phyloP scores from a whole-genome alignment of 2,797 vertebrate genomes.

The Eulemur rubriventer region DNA sequence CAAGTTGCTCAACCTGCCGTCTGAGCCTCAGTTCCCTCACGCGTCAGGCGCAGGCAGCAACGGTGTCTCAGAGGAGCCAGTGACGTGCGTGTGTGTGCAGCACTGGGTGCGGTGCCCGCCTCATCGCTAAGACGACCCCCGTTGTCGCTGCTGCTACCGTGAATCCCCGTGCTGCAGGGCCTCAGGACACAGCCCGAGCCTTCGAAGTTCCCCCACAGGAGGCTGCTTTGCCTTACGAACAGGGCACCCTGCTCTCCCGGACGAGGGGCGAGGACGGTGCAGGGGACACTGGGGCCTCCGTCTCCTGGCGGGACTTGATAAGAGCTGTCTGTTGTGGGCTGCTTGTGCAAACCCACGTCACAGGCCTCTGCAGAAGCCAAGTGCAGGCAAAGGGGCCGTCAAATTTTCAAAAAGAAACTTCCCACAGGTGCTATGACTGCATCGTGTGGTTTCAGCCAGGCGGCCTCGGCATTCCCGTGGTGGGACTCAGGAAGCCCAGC shows the following conservation, averaged over 20 bases:
- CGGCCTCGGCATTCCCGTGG: neutral
- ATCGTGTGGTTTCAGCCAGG: slow-evolving; percentile 21
- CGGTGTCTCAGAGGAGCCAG: neutral
- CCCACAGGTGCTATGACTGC: slow-evolving; percentile 36
- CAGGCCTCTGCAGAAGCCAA: slow-evolving; percentile 11
- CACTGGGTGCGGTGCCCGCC: neutral
- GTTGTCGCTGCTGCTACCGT: neutral
- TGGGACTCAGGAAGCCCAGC: slow-evolving; percentile 28
- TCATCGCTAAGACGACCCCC: neutral
- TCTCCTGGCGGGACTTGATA: neutral
- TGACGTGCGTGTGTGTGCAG: neutral
- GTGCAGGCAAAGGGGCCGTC: slow-evolving; percentile 48
- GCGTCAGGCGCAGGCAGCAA: too few relatives aligned
- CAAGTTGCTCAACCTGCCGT: neutral
- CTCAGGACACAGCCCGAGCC: neutral
- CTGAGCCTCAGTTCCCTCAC: neutral
- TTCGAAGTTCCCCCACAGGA: neutral
- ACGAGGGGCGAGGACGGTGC: neutral
- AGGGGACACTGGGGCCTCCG: neutral
- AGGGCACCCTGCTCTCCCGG: neutral
- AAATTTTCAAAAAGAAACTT: slow-evolving; percentile 66
- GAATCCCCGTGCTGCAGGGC: neutral
- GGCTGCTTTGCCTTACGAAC: neutral
- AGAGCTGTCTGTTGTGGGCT: neutral
- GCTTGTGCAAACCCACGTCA: neutral